A percentile compares a stretch with the other conserved stretches of the same genome.
phyloP scores from a whole-genome alignment of 2,888 invertebrate species.

The Cosmorhoe ocellata region DNA sequence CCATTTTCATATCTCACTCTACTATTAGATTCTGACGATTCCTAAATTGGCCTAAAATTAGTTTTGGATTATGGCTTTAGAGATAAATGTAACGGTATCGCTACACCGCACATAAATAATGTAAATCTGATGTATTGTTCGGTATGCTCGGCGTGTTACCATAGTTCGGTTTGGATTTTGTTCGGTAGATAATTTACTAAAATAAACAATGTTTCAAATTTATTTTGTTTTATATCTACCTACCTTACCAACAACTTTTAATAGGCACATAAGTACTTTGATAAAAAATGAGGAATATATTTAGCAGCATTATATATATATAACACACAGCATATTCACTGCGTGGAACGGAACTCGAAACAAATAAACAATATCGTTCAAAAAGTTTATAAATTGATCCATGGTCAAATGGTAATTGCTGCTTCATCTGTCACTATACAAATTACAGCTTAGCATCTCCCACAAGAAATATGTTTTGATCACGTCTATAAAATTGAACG shows the following conservation, averaged over 20 bases:
- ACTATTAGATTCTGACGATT: not conserved
- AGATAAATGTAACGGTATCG: not conserved
- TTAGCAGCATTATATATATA: too few relatives aligned
- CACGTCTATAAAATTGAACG: too few relatives aligned
- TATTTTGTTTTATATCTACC: slow-evolving; percentile 9
- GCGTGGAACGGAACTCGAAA: too few relatives aligned
- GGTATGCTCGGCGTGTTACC: slow-evolving; percentile 17
- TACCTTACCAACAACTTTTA: not conserved
- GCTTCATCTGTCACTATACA: too few relatives aligned
- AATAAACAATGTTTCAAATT: slow-evolving; percentile 19
- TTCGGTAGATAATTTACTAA: slow-evolving; percentile 16
- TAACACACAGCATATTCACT: too few relatives aligned
- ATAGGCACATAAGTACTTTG: too few relatives aligned
- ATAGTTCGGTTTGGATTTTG: slow-evolving; percentile 15
- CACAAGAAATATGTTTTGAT: too few relatives aligned
- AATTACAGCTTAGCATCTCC: too few relatives aligned
- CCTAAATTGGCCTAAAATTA: not conserved
- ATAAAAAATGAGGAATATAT: too few relatives aligned
- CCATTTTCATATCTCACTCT: not conserved
- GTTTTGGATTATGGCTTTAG: not conserved
- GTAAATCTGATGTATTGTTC: slow-evolving; percentile 3
- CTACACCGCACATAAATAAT: slow-evolving; percentile 1
- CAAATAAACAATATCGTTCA: too few relatives aligned
- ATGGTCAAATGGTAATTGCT: too few relatives aligned
- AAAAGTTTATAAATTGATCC: too few relatives aligned